These are phyloP conservation scores for Myripristis jacobus DNA, from an alignment of 2,797 vertebrate species.

Conservation along the genomic window DNA sequence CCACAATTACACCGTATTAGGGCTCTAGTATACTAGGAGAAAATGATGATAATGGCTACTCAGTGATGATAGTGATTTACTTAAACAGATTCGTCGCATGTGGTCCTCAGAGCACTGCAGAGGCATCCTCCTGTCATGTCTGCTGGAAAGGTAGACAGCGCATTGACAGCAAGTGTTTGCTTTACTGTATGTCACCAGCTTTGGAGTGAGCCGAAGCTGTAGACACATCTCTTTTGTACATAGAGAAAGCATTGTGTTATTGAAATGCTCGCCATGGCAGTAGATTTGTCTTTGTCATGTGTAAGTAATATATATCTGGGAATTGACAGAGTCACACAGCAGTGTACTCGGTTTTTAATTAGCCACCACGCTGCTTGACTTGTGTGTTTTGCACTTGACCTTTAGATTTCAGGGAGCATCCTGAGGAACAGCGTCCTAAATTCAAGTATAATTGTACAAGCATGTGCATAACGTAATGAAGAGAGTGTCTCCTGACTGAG, in stretches of 20 bases:
- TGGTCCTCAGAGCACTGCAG: conserved; percentile 29
- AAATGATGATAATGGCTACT: conserved; percentile 69
- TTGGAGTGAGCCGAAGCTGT: conserved; percentile 2
- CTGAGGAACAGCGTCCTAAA: no score
- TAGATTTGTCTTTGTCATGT: conserved; percentile 6
- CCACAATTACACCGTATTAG: conserved; percentile 72
- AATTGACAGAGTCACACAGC: neutral
- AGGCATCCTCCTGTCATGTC: conserved; percentile 13
- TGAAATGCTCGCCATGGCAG: neutral
- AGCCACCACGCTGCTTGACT: neutral
- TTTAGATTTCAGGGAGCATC: neutral
- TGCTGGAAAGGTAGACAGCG: conserved; percentile 7
- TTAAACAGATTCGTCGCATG: conserved; percentile 72
- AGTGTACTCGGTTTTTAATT: neutral
- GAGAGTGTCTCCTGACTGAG: neutral
- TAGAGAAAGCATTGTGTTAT: neutral
- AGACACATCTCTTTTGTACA: conserved; percentile 14
- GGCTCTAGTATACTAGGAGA: conserved; percentile 53
- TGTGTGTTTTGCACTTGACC: neutral
- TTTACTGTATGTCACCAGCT: conserved; percentile 19
- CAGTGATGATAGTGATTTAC: conserved; percentile 76
- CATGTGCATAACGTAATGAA: neutral
- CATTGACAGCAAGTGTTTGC: neutral
- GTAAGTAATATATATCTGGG: neutral
- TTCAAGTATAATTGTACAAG: neutral